Base-by-base conservation (phyloP, 1,140 invertebrate species). In the Epicauta chinensis region DNA sequence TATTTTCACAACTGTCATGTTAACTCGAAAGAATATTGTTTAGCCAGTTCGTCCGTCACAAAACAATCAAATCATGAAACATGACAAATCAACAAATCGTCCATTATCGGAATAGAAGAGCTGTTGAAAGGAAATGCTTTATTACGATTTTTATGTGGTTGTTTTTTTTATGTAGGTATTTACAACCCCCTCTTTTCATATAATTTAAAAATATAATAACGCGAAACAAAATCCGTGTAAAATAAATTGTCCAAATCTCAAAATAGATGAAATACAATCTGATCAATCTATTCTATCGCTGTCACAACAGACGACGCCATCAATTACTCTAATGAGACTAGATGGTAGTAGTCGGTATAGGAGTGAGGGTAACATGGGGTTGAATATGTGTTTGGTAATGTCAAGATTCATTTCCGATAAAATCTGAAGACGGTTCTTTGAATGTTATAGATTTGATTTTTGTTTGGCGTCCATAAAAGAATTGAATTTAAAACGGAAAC, bases 271-370 rank as follows among this genome's bases (percentile, higher is more conserved):
- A 59, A 59, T 55, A 51, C 57, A 59, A 59, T 55, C 57, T 55
- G 57, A 59, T 59, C 57, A 59, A 59, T 59, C 57, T 59, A 44
- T 55, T 55, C 50, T 55, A 59, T 59, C 53, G 57, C 57, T 59
- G 57, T 59, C 57, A 59, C 57, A 59, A 59, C 57, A 59, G 34
- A 30, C 57, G 38, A 55, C 53, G 52, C 53, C 57, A 51, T 59
- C 57, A 59, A 59, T 59, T 59, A 59, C 49, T 34, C 16, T 59
- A 59, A 59, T 59, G 57, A 59, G 57, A 50, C 34, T 55, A 53
- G 57, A 59, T 58, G 58, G 54, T 52, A 39, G 50, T 50, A 46
- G 39, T 45, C 46, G 29, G 39, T 9, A 11, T 38, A 17, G 34
- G 55, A 30, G 23, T 37, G 51, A 52, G 50, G 36, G 34, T 40